phyloP scores from a whole-genome alignment of 2,888 invertebrate genomes.

The Ophion slaviceki region DNA sequence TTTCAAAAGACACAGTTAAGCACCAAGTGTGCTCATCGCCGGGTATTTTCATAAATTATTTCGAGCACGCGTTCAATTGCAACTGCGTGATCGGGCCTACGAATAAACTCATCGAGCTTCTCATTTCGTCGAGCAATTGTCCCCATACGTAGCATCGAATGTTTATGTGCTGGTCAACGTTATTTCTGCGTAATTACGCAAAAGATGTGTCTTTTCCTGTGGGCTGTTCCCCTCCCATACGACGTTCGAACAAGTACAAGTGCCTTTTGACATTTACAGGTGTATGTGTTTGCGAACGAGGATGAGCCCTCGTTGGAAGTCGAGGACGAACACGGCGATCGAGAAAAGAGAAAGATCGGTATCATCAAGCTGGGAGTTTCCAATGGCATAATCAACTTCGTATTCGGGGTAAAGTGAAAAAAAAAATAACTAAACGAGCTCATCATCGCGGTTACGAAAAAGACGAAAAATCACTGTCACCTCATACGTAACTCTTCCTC shows the following conservation, averaged over 20 bases:
- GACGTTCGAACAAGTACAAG: constrained; percentile 31
- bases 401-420: constrained; percentile 90
- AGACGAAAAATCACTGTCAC: constrained; percentile 3
- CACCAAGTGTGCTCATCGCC: constrained; percentile 26
- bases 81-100: constrained; percentile 48
- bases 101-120: constrained; percentile 35
- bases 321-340: constrained; percentile 84
- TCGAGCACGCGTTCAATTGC: constrained; percentile 59
- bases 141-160: constrained; percentile 11
- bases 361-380: constrained; percentile 89
- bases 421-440: background rate
- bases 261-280: constrained; percentile 70
- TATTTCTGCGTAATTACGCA: constrained; percentile 31
- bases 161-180: background rate
- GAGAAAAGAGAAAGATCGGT: constrained; percentile 91
- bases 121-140: constrained; percentile 36
- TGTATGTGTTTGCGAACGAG: constrained; percentile 78
- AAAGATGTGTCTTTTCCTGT: constrained; percentile 8
- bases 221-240: background rate
- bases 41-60: constrained; percentile 62
- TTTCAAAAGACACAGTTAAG: background rate
- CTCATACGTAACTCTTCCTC: background rate
- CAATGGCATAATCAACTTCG: constrained; percentile 92
- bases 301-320: constrained; percentile 85
- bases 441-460: constrained; percentile 15